Conservation (phyloP, 2,888 invertebrate species). For the Cryptops parisi region DNA sequence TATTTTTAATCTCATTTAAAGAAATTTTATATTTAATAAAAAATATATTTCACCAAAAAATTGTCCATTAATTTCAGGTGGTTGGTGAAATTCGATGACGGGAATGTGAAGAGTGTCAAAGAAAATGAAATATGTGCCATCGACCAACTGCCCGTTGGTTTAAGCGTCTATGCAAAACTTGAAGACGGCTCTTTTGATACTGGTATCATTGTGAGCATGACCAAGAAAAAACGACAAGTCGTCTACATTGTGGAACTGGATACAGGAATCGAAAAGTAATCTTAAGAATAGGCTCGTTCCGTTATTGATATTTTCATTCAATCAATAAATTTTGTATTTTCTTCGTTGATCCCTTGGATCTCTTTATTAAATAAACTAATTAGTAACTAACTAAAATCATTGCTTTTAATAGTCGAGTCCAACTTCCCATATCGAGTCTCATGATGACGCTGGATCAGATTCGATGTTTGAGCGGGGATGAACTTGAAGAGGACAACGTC, state of each 20-base stretch:
- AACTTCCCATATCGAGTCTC: too few relatives aligned
- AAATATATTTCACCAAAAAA: too few relatives aligned
- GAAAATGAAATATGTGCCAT: background rate
- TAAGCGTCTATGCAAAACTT: background rate
- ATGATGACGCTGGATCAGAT: background rate
- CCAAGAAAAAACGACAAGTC: slow-evolving; percentile 31
- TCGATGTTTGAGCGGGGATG: background rate
- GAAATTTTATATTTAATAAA: background rate
- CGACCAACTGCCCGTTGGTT: background rate
- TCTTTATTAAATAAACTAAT: too few relatives aligned
- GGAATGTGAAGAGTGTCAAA: background rate
- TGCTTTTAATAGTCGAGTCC: too few relatives aligned
- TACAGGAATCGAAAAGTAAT: slow-evolving; percentile 43
- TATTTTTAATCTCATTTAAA: background rate
- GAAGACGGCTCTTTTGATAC: background rate
- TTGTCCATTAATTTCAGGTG: slow-evolving; percentile 3
- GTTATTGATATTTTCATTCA: too few relatives aligned
- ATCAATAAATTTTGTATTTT: too few relatives aligned
- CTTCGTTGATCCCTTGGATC: too few relatives aligned
- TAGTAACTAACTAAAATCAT: too few relatives aligned
- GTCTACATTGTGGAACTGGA: slow-evolving; percentile 49
- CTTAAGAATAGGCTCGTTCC: too few relatives aligned
- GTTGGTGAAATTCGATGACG: background rate
- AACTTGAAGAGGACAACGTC: too few relatives aligned
- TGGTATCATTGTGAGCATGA: background rate